Evolutionary conservation across 2,888 invertebrate species (phyloP).

Genomic region (Chaetogeoica ovagalla): DNA sequence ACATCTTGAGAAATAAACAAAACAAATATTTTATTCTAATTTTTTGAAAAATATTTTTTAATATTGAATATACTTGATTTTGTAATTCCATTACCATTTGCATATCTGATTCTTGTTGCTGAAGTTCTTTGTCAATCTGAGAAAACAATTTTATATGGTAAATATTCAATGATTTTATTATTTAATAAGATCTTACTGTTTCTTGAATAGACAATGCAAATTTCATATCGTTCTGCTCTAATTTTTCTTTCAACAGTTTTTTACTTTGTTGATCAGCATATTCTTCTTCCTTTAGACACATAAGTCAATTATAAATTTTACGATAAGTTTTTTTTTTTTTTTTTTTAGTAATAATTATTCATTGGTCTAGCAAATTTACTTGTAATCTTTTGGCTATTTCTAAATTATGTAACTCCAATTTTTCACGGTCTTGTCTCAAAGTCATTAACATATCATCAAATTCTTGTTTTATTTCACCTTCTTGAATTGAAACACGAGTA

Average conservation of each 20-base stretch:
- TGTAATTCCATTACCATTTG: constrained; percentile 7
- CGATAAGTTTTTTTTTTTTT: neutral
- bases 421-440: constrained; percentile 50
- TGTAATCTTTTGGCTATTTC: constrained; percentile 54
- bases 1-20: constrained; percentile 12
- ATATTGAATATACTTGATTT: neutral
- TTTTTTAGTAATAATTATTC: neutral
- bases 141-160: neutral
- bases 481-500: neutral
- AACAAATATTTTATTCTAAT: neutral
- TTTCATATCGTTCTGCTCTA: constrained; percentile 1
- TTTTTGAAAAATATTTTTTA: neutral
- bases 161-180: neutral
- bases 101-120: constrained; percentile 19
- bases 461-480: constrained; percentile 54
- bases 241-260: neutral
- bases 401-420: constrained; percentile 51
- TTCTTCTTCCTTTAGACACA: constrained; percentile 27
- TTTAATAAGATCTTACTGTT: constrained; percentile 1
- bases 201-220: constrained; percentile 25
- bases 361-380: constrained; percentile 31
- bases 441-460: constrained; percentile 54
- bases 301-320: neutral
- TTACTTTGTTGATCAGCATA: neutral
- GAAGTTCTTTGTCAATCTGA: constrained; percentile 8